Evolutionary conservation across 2,888 invertebrate genomes (phyloP).

Genomic region (Leucophora obtusa): DNA sequence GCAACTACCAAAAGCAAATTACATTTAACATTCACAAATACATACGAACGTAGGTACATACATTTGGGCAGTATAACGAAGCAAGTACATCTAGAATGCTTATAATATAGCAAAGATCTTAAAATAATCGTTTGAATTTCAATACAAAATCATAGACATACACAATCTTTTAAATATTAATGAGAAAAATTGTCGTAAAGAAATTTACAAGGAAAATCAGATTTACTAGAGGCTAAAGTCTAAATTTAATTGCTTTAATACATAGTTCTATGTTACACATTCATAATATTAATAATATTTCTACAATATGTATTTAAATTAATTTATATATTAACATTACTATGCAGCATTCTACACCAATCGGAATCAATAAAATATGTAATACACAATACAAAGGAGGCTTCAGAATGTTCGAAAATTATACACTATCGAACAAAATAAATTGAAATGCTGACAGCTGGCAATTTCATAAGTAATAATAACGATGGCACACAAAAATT

Average conservation of each 20-base stretch:
- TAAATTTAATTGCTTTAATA: too few relatives aligned
- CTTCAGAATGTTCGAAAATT: too few relatives aligned
- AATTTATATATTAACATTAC: not conserved
- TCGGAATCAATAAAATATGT: too few relatives aligned
- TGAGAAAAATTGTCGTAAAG: conserved; percentile 6
- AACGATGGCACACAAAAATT: too few relatives aligned
- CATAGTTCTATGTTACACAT: not conserved
- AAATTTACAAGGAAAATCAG: not conserved
- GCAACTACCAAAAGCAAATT: conserved; percentile 63
- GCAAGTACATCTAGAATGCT: too few relatives aligned
- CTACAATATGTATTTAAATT: not conserved
- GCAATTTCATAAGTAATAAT: too few relatives aligned
- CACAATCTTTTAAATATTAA: not conserved
- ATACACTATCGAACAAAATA: too few relatives aligned
- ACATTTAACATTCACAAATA: conserved; percentile 52
- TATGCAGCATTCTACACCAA: too few relatives aligned
- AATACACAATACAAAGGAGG: too few relatives aligned
- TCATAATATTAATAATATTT: not conserved
- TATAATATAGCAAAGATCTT: conserved; percentile 24
- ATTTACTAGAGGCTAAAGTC: not conserved
- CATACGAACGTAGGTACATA: not conserved
- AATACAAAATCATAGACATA: conserved; percentile 20
- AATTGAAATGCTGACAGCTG: too few relatives aligned
- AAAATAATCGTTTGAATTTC: conserved; percentile 30
- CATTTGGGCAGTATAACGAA: not conserved